A percentile compares a stretch with the other conserved stretches of the same genome.
These are phyloP conservation scores for Octonoba sinensis DNA, from an alignment of 2,888 invertebrate species.

Conservation along the genomic window DNA sequence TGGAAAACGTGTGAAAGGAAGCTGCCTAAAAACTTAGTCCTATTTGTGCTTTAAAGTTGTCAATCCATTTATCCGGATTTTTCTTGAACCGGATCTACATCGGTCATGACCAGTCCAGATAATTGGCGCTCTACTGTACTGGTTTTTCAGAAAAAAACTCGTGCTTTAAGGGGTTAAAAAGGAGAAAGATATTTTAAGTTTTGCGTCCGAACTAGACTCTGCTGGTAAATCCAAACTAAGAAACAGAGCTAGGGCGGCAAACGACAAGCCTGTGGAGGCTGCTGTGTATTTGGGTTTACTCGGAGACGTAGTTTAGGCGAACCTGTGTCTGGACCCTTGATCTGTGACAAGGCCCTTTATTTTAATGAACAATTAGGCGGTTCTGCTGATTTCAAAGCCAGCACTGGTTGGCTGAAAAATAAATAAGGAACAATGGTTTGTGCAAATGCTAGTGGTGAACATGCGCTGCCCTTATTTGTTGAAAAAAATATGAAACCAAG, in stretches of 20 bases:
- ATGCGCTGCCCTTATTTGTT: neutral
- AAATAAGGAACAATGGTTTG: neutral
- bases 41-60: no score
- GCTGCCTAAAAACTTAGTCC: no score
- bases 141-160: no score
- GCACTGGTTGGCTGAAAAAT: slow-evolving; percentile 63
- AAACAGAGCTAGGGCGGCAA: slow-evolving; percentile 42
- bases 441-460: neutral
- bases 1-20: no score
- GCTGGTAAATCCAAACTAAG: slow-evolving; percentile 14
- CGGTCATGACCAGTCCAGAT: no score
- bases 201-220: slow-evolving; percentile 9
- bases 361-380: slow-evolving; percentile 41
- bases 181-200: neutral
- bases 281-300: slow-evolving; percentile 47
- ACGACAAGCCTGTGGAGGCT: slow-evolving; percentile 43
- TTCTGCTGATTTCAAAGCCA: slow-evolving; percentile 62
- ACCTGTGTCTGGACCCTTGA: slow-evolving; percentile 55
- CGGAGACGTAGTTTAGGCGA: slow-evolving; percentile 2
- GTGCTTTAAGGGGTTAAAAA: no score
- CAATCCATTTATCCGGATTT: no score
- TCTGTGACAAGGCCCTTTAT: slow-evolving; percentile 60
- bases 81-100: no score
- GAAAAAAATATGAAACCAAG: neutral
- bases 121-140: no score